Percentiles rank a stretch among this genome's conserved stretches.
These are phyloP conservation scores for Hydrotaea diabolus DNA, from an alignment of 2,888 invertebrate genomes.

Conservation along the genomic window DNA sequence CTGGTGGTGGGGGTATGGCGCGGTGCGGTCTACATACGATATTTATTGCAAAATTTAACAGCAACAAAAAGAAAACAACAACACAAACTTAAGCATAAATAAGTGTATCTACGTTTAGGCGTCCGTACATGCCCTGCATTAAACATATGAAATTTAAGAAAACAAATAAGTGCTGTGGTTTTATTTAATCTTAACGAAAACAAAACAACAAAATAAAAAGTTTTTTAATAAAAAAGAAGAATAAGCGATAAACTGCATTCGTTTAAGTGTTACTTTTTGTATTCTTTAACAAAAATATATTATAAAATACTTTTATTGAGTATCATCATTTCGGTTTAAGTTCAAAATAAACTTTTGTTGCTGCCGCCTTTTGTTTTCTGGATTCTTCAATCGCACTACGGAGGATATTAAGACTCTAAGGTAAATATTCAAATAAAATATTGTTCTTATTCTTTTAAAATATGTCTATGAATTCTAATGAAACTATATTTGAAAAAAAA, in stretches of 20 bases:
- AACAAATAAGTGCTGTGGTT: not conserved
- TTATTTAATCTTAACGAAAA: constrained; percentile 12
- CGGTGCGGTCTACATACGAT: not conserved
- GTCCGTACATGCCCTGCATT: constrained; percentile 21
- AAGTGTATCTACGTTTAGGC: not conserved
- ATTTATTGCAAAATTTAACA: constrained; percentile 23
- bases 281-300: not conserved
- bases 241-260: constrained; percentile 27
- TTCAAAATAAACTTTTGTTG: constrained; percentile 4
- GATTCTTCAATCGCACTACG: not conserved
- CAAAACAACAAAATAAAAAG: constrained; percentile 7
- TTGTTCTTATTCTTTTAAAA: no score
- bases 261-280: not conserved
- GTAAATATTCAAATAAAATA: not conserved
- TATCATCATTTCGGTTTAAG: not conserved
- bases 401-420: not conserved
- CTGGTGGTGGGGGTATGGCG: no score
- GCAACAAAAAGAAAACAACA: no score
- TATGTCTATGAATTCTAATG: no score
- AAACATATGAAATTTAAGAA: constrained; percentile 1
- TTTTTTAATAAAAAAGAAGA: not conserved
- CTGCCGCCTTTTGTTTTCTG: not conserved
- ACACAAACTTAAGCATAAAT: not conserved
- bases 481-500: no score
- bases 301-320: not conserved